Percentiles rank a stretch among this genome's conserved stretches.
These are phyloP conservation scores for Rhea pennata DNA, from an alignment of 2,113 vertebrate species.

Conservation along the genomic window DNA sequence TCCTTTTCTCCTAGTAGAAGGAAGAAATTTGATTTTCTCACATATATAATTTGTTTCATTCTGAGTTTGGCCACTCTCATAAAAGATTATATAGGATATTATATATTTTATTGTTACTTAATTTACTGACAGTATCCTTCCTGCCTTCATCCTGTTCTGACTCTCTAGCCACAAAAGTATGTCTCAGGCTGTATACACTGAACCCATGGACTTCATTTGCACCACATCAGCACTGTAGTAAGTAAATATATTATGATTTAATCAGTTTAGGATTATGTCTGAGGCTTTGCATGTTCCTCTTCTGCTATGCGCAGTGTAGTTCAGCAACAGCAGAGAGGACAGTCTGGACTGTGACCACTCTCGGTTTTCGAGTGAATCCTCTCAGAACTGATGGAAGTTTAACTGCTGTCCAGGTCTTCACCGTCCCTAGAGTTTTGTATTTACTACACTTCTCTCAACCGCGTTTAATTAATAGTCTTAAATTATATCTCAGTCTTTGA, in stretches of 20 bases:
- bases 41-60: not conserved
- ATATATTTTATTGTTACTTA: not conserved
- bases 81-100: not conserved
- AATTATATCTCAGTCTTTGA: not conserved
- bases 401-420: not conserved
- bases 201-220: not conserved
- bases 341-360: not conserved
- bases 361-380: rapidly evolving
- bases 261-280: not conserved
- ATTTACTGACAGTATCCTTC: not conserved
- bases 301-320: not conserved
- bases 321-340: not conserved
- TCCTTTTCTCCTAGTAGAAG: not conserved
- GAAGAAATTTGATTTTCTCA: not conserved
- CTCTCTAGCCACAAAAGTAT: not conserved
- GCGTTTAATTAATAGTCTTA: not conserved
- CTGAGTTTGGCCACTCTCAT: not conserved
- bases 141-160: not conserved
- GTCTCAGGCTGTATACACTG: not conserved
- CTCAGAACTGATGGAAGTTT: not conserved
- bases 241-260: not conserved
- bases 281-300: not conserved
- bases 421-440: not conserved
- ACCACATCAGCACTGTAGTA: not conserved
- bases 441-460: not conserved